Conservation (phyloP, 2,888 invertebrate genomes). For the Metalampra italica region DNA sequence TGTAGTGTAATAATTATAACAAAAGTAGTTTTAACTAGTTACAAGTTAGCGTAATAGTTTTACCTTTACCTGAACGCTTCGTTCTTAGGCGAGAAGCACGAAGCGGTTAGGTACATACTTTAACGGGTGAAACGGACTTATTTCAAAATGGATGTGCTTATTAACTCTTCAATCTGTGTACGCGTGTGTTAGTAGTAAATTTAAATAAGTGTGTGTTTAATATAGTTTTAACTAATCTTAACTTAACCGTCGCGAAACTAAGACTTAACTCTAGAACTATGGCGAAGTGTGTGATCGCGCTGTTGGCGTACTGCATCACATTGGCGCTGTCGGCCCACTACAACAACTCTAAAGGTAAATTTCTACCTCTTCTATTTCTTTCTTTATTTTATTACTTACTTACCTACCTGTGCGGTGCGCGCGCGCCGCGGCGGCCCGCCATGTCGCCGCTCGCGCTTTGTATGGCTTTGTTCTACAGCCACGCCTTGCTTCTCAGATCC, state of each 20-base stretch:
- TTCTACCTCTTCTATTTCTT: too few relatives aligned
- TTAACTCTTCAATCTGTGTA: not conserved
- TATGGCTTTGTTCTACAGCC: slow-evolving; percentile 35
- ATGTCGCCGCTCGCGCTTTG: slow-evolving; percentile 48
- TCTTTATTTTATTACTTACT: too few relatives aligned
- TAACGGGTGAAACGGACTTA: too few relatives aligned
- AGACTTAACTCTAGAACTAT: too few relatives aligned
- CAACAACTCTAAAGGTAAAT: slow-evolving; percentile 54
- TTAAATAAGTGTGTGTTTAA: too few relatives aligned
- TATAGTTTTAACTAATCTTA: too few relatives aligned
- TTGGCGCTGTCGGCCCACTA: too few relatives aligned
- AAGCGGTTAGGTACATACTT: not conserved
- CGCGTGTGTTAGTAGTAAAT: not conserved
- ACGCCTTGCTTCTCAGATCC: slow-evolving; percentile 42
- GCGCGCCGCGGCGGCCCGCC: slow-evolving; percentile 29
- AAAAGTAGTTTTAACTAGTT: not conserved
- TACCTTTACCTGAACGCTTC: not conserved
- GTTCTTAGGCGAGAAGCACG: not conserved
- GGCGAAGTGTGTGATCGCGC: too few relatives aligned
- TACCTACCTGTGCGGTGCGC: not conserved
- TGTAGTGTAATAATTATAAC: too few relatives aligned
- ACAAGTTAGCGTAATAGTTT: not conserved
- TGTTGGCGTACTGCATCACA: too few relatives aligned
- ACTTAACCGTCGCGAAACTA: too few relatives aligned
- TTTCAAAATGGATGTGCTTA: not conserved